phyloP scores from a whole-genome alignment of 2,888 invertebrate genomes.

The Pilophorus perplexus region DNA sequence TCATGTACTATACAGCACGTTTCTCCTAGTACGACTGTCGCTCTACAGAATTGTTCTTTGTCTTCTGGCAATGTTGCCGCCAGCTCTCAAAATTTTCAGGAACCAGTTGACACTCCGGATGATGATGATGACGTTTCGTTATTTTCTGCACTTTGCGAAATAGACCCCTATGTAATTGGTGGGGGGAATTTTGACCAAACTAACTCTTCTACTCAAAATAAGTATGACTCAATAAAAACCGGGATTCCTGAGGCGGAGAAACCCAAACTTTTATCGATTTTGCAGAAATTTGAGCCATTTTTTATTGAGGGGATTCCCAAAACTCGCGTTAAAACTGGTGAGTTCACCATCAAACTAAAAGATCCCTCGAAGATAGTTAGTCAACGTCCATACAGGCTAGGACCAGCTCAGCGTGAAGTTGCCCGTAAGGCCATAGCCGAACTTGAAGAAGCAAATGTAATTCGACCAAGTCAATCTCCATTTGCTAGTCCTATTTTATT shows the following conservation, averaged over 20 bases:
- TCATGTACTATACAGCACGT: too few relatives aligned
- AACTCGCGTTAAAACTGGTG: slow-evolving; percentile 15
- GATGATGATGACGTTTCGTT: background rate
- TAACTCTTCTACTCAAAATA: too few relatives aligned
- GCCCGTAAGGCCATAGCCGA: background rate
- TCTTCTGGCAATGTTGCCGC: too few relatives aligned
- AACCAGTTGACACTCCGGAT: background rate
- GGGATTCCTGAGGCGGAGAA: background rate
- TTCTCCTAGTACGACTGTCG: too few relatives aligned
- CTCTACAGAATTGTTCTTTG: too few relatives aligned
- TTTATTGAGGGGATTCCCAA: slow-evolving; percentile 26
- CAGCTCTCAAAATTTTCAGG: too few relatives aligned
- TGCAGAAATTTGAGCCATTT: background rate
- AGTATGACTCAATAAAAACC: slow-evolving; percentile 6
- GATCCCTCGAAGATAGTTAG: slow-evolving; percentile 20
- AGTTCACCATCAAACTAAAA: slow-evolving; percentile 3
- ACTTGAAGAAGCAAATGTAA: slow-evolving; percentile 3
- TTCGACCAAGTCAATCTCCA: slow-evolving; percentile 11
- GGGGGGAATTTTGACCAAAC: background rate
- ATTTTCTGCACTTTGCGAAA: background rate
- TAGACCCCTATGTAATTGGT: background rate
- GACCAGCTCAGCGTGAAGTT: slow-evolving; percentile 6
- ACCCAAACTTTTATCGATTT: background rate
- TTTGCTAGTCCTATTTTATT: slow-evolving; percentile 27
- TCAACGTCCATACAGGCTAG: slow-evolving; percentile 18